These are phyloP conservation scores for Ophiodon elongatus DNA, from an alignment of 2,113 vertebrate genomes.

Conservation along the genomic window DNA sequence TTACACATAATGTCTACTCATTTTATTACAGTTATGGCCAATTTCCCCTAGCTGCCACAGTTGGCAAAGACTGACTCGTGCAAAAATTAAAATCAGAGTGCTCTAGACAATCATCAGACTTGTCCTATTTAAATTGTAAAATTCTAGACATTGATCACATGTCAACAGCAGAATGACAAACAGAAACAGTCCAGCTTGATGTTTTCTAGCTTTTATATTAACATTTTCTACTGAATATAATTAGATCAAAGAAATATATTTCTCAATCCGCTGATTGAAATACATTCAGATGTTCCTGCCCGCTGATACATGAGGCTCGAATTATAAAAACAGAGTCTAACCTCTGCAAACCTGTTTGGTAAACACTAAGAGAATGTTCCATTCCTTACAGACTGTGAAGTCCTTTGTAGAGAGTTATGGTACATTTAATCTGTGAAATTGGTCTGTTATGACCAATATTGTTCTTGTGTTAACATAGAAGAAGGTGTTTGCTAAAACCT, in stretches of 20 bases:
- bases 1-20: neutral
- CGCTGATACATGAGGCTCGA: neutral
- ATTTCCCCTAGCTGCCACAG: neutral
- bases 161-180: neutral
- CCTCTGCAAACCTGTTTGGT: neutral
- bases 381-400: neutral
- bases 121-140: neutral
- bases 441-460: neutral
- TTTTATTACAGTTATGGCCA: neutral
- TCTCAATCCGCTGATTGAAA: slow-evolving; percentile 17
- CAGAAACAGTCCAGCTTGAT: neutral
- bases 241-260: neutral
- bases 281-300: slow-evolving; percentile 20
- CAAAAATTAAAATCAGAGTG: neutral
- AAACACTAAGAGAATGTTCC: neutral
- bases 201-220: neutral
- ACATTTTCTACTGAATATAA: neutral
- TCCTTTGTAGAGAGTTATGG: neutral
- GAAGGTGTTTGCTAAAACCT: slow-evolving; percentile 24
- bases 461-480: slow-evolving; percentile 13
- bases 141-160: neutral
- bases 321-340: slow-evolving; percentile 10
- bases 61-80: neutral
- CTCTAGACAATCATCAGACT: neutral
- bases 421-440: slow-evolving; percentile 20